Evolutionary conservation across 2,888 invertebrate genomes (phyloP), one percentile per base, ranked within the genome.

Genomic region (Amphipyra berbera): DNA sequence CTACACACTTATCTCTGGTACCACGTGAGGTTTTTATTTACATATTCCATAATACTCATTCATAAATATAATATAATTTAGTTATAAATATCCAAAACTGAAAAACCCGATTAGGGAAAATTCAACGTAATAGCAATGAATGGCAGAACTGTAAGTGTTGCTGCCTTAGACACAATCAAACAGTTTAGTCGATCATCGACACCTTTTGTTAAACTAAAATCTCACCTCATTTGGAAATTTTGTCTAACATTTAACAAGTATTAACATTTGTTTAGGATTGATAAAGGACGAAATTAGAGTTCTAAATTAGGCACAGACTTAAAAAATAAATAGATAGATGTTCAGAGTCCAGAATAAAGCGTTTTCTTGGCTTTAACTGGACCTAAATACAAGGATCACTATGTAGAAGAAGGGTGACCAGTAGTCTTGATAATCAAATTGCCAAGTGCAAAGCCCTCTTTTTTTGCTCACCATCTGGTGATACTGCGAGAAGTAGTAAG

Each of bases 11-110:
- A 62, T 73, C 37, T 37, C 14, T 33, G 6, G 10, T 5, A 73
- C 33, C 41, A 54, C 15, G 54, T 50, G 74, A 62, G 7, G 52
- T 13, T 44, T 60, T 33, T 56, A 40, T 54, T 68, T 7, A 27
- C 48, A 48, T 52, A 49, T 45, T 44, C 12, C 15, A 2, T 3
- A 58, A 40, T 50, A 50, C 37, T 60, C 69, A 52, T 53, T 48
- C 50, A 44, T 33, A 15, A 50, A 40, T 35, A 0, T 10, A 48
- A 52, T 21, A 21, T 8, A 48, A 15, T 1, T 13, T 14, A 7
- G 2, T 3, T 41, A 14, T 41, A n/a, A 4, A 14, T 40, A 14
- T 13, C 13, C 0, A 40, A 38, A 40, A 40, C 13, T 7, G 12
- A 40, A 40, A 40, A 13, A 6, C 40, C 40, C 40, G 7, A 40